Conservation (phyloP, 2,113 vertebrate genomes). For the Mirza zaza region DNA sequence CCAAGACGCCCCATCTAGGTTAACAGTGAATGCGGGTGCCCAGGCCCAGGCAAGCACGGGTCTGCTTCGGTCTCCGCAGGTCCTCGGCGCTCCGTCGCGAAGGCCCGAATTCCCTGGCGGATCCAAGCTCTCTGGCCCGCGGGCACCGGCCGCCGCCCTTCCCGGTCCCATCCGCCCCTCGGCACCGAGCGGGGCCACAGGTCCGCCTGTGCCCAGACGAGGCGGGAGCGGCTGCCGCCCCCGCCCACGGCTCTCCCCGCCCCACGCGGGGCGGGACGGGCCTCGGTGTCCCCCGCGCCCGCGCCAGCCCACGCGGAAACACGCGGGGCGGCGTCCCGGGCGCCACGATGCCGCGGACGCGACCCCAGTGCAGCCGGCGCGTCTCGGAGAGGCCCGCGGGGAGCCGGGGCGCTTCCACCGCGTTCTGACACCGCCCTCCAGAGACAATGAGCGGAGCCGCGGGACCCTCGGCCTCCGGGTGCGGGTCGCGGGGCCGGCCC, state of each 20-base stretch:
- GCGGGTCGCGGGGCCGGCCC: neutral
- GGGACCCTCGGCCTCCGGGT: rapidly evolving
- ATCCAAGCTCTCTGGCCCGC: too few species aligned
- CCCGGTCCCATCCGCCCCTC: neutral
- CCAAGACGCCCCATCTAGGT: too few species aligned
- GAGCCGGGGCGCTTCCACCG: neutral
- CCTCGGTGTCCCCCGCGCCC: rapidly evolving
- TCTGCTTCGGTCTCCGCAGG: rapidly evolving
- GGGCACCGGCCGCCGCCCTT: too few species aligned
- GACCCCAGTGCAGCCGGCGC: neutral
- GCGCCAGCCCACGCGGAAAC: neutral
- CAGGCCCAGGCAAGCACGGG: neutral
- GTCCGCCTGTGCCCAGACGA: too few species aligned
- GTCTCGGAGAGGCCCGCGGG: neutral
- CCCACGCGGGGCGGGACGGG: neutral
- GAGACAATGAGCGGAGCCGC: neutral
- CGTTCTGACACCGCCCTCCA: neutral
- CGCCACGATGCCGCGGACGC: neutral
- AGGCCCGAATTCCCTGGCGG: neutral
- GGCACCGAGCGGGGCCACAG: neutral
- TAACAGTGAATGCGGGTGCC: neutral
- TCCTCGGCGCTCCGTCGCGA: neutral
- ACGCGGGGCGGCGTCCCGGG: neutral
- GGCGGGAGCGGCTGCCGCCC: too few species aligned
- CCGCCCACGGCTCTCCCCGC: neutral